Base-by-base conservation (phyloP, 1,140 invertebrate genomes). In the Zaprionus inermis region DNA sequence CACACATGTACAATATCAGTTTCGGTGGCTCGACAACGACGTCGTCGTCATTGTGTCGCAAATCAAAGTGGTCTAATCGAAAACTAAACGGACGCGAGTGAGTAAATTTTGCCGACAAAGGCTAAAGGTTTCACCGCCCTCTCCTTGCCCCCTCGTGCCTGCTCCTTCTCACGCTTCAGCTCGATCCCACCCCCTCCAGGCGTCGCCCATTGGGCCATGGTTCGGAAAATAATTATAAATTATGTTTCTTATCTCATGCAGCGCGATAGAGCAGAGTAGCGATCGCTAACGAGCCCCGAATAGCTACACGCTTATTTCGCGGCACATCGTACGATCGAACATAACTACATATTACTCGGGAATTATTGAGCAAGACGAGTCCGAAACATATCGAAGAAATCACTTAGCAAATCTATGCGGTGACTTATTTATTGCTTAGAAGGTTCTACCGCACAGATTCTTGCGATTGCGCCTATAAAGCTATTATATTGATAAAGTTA, bases 11-110 rank as follows among this genome's bases (percentile, higher is more conserved):
- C 74, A 89, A 78, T 89, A 89, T 89, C 72, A 89, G 77, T 81
- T 76, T 59, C 59, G 68, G 60, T 58, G 57, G 60, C 61, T n/a
- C 63, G 76, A 67, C 66, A 64, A 55, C 67, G 24, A 28, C 24
- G 72, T 72, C 67, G 72, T 72, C 76, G 83, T 88, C 83, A 78
- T 83, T 68, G 63, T 65, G 84, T 88, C 80, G 84, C 84, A 88
- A 88, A 88, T 88, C 84, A 88, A 88, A 80, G 84, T 77, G 84
- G 56, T 88, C 84, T 88, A 88, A 88, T 88, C 84, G 84, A 84
- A 89, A 88, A 88, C 84, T 88, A 88, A 88, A 89, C 80, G 84
- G 74, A 84, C 63, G 58, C 70, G 60, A 68, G 59, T 79, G 84
- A 78, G 84, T 89, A 83, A 88, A 83, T 80, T 88, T 83, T 79